Base-by-base conservation (phyloP, 1,140 invertebrate species). In the Drosophila pseudoobscura region DNA sequence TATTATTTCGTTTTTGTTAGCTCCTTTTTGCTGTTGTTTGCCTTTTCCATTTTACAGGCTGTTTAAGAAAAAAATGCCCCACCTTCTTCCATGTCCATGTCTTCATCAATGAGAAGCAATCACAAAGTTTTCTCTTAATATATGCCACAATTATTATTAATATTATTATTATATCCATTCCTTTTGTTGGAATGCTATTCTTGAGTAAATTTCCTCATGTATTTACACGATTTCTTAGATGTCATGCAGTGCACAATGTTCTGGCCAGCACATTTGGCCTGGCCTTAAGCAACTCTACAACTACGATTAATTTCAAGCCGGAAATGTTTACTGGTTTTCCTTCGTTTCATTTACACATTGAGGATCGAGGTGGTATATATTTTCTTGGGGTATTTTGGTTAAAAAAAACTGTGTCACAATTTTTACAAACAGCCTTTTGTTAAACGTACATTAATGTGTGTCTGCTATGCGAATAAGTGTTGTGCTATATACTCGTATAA, bases 381-480 rank as follows among this genome's bases (percentile, higher is more conserved):
- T 44, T 47, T 44, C 20, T 58, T 62, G 39, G 58, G 35, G n/a
- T 68, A 55, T 31, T 26, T 65, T 11, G 56, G 69, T 51, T 63
- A 73, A 77, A 78, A 89, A 84, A 89, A 88, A 88, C 80, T 88
- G 79, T 87, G 70, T 90, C 74, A 90, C 88, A 90, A 88, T 90
- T 90, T 90, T 83, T 90, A 90, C 87, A 88, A 90, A 90, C 87
- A 90, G 87, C 87, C 87, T 90, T 90, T 79, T 74, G 84, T 90
- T 90, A 90, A 90, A 79, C 80, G 72, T 84, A 76, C 69, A 83
- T 72, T 64, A 79, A 83, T 61, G 13, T 69, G 35, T 68, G 29
- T 53, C 43, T 51, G 44, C 58, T 50, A 64, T 62, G 57, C 58
- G 58, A 63, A 63, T 73, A 50, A 46, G 9, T 59, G 52, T 52